Percentiles rank a stretch among this genome's conserved stretches.
These are phyloP conservation scores for Scomber japonicus DNA, from an alignment of 2,113 vertebrate genomes.

Conservation along the genomic window DNA sequence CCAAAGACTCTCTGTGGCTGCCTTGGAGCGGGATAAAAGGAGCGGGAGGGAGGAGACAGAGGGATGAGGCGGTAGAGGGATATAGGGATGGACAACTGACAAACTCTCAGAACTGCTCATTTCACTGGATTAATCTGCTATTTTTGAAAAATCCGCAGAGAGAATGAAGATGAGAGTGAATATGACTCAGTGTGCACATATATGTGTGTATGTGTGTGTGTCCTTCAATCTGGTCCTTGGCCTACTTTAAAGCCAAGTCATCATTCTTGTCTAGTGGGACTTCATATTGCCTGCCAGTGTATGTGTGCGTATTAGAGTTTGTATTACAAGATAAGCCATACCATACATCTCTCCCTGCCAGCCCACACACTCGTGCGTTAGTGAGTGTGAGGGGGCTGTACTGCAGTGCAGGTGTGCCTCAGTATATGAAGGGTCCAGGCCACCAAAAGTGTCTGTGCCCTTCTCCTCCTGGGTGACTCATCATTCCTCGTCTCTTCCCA, in stretches of 20 bases:
- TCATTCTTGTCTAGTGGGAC: conserved; percentile 61
- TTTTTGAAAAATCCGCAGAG: conserved; percentile 74
- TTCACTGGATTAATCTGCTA: conserved; percentile 79
- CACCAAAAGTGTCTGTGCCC: conserved; percentile 54
- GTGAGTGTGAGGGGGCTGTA: conserved; percentile 36
- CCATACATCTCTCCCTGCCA: conserved; percentile 69
- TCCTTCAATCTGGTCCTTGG: conserved; percentile 78
- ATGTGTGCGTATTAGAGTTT: conserved; percentile 50
- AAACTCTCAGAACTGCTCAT: conserved; percentile 73
- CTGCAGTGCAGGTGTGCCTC: conserved; percentile 71
- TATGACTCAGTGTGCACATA: conserved; percentile 60
- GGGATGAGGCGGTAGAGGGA: conserved; percentile 24
- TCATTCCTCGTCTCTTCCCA: conserved; percentile 30
- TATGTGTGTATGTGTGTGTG: conserved; percentile 24
- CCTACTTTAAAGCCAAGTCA: conserved; percentile 81
- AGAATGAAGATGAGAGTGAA: conserved; percentile 72
- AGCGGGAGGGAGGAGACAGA: conserved; percentile 48
- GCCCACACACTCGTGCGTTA: conserved; percentile 65
- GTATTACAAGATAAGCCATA: conserved; percentile 56
- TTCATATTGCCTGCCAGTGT: conserved; percentile 54
- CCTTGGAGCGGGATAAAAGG: conserved; percentile 44
- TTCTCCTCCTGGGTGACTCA: conserved; percentile 61
- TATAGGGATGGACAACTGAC: conserved; percentile 57
- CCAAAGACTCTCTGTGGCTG: conserved; percentile 32
- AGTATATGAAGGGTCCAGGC: conserved; percentile 47